These are phyloP conservation scores for Antheraea yamamai DNA, from an alignment of 2,888 invertebrate species.

Conservation along the genomic window DNA sequence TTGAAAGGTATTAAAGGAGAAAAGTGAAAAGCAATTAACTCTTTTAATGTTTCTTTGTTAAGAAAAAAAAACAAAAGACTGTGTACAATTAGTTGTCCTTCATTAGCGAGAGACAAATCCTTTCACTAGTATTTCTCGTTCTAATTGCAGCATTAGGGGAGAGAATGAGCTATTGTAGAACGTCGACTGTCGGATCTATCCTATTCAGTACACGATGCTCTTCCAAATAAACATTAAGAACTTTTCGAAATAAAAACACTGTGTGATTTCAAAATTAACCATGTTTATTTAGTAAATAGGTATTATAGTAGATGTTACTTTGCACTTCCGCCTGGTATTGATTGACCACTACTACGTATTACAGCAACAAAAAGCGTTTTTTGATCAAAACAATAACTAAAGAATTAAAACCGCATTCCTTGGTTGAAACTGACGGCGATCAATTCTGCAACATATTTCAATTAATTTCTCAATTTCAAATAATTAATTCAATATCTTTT, in stretches of 20 bases:
- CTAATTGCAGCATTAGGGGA: slow-evolving; percentile 73
- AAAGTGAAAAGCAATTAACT: background rate
- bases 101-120: slow-evolving; percentile 74
- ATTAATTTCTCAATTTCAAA: too few relatives aligned
- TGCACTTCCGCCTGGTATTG: too few relatives aligned
- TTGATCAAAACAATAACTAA: too few relatives aligned
- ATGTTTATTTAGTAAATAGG: background rate
- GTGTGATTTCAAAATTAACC: slow-evolving; percentile 36
- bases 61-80: slow-evolving; percentile 44
- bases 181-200: slow-evolving; percentile 54
- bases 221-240: slow-evolving; percentile 20
- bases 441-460: too few relatives aligned
- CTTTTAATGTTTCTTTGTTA: slow-evolving; percentile 44
- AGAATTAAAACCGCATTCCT: too few relatives aligned
- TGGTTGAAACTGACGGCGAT: too few relatives aligned
- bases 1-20: background rate
- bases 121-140: slow-evolving; percentile 63
- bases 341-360: too few relatives aligned
- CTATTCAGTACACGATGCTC: slow-evolving; percentile 62
- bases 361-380: too few relatives aligned
- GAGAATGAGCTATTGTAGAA: slow-evolving; percentile 67
- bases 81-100: slow-evolving; percentile 62
- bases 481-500: too few relatives aligned
- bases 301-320: too few relatives aligned
- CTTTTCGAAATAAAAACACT: slow-evolving; percentile 31